phyloP scores from a whole-genome alignment of 2,888 invertebrate genomes.

The Pecten maximus region DNA sequence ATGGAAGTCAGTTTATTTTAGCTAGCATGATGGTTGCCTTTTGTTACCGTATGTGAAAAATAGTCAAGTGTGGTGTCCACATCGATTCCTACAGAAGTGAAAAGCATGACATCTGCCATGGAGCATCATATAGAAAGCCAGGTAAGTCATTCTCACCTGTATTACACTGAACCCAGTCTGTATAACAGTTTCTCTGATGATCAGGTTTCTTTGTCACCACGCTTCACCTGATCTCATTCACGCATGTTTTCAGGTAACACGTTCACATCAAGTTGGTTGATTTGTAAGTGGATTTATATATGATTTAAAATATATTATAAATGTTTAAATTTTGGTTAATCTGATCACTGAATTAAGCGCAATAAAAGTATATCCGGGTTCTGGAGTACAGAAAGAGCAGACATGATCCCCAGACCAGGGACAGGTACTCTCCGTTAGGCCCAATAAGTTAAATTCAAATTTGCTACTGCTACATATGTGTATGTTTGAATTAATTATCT shows the following conservation, averaged over 20 bases:
- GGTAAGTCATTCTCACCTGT: conserved; percentile 8
- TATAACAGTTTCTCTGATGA: background rate
- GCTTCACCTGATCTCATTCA: background rate
- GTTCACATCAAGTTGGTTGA: background rate
- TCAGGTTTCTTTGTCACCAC: background rate
- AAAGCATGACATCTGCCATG: conserved; percentile 14
- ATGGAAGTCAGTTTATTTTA: conserved; percentile 5
- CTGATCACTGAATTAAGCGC: too few species aligned
- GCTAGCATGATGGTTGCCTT: background rate
- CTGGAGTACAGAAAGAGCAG: too few species aligned
- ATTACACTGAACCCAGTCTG: too few species aligned
- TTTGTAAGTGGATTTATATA: background rate
- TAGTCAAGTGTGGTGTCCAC: background rate
- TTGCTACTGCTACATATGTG: background rate
- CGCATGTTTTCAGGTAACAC: background rate
- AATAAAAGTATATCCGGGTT: too few species aligned
- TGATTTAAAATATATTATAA: too few species aligned
- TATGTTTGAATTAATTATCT: background rate
- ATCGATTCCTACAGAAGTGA: background rate
- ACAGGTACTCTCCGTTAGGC: too few species aligned
- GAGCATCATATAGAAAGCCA: background rate
- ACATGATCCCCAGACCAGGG: too few species aligned
- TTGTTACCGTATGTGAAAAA: background rate
- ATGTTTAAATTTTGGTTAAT: too few species aligned
- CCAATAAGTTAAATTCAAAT: too few species aligned